Evolutionary conservation across 2,888 invertebrate species (phyloP).

Genomic region (Trissolcus brochymenae): DNA sequence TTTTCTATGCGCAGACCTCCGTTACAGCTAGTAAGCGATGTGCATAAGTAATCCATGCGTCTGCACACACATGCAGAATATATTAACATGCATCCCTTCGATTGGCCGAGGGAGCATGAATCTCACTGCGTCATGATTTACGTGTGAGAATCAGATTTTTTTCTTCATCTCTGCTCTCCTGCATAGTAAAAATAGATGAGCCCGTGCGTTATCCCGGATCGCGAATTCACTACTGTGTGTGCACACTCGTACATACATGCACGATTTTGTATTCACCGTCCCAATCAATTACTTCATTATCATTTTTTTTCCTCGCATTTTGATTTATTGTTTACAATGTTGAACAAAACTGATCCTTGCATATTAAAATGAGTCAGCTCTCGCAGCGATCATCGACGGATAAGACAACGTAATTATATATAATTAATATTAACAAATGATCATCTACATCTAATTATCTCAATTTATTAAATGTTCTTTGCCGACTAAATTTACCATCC

Average conservation of each 20-base stretch:
- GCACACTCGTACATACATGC: constrained; percentile 7
- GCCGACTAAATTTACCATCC: constrained; percentile 20
- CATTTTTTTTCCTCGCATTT: constrained; percentile 16
- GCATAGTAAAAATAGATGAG: constrained; percentile 43
- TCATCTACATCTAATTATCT: constrained; percentile 39
- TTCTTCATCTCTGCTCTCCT: constrained; percentile 26
- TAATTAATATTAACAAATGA: constrained; percentile 32
- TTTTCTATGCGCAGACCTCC: constrained; percentile 32
- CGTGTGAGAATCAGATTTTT: constrained; percentile 57
- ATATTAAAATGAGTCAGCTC: constrained; percentile 25
- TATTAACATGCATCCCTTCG: constrained; percentile 48
- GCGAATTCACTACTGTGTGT: constrained; percentile 37
- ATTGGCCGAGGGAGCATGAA: constrained; percentile 53
- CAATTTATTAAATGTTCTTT: constrained; percentile 15
- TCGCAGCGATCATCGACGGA: constrained; percentile 30
- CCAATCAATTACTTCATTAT: constrained; percentile 52
- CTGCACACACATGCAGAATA: constrained; percentile 40
- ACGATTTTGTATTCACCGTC: constrained; percentile 37
- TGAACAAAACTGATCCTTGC: constrained; percentile 23
- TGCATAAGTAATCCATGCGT: constrained; percentile 48
- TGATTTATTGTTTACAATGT: constrained; percentile 44
- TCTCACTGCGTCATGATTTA: constrained; percentile 51
- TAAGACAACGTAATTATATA: constrained; percentile 36
- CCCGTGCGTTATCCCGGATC: constrained; percentile 29
- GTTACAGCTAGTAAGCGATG: constrained; percentile 38